Conservation (phyloP, 1,140 invertebrate species). For the Drosophila kikkawai region DNA sequence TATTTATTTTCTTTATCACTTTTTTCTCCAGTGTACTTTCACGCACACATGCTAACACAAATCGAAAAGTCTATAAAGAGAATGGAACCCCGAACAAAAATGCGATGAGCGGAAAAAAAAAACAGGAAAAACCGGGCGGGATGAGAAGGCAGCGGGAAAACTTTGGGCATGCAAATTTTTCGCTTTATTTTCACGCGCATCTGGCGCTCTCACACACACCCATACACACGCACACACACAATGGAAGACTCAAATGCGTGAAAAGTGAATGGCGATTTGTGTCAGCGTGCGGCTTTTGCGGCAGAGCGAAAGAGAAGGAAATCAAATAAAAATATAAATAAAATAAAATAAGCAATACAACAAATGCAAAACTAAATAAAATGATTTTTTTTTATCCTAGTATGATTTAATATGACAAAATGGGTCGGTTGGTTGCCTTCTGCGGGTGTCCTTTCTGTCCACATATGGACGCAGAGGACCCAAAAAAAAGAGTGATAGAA, state of each 20-base stretch:
- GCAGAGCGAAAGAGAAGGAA: slow-evolving; percentile 20
- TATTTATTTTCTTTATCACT: neutral
- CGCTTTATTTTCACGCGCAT: slow-evolving; percentile 77
- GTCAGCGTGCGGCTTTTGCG: slow-evolving; percentile 50
- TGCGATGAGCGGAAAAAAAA: slow-evolving; percentile 18
- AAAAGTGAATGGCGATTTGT: slow-evolving; percentile 78
- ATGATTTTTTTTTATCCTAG: neutral
- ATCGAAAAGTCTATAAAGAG: slow-evolving; percentile 75
- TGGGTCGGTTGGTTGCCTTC: slow-evolving; percentile 33
- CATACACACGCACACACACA: slow-evolving; percentile 9
- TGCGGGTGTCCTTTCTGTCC: slow-evolving; percentile 30
- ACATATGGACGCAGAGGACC: slow-evolving; percentile 25
- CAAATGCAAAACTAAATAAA: slow-evolving; percentile 1
- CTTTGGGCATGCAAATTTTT: slow-evolving; percentile 61
- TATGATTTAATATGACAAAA: slow-evolving; percentile 72
- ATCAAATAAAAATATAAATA: slow-evolving; percentile 19
- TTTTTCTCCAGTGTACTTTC: neutral
- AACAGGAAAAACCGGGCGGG: neutral
- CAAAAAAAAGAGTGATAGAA: neutral
- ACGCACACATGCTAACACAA: slow-evolving; percentile 40
- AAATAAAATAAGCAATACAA: neutral
- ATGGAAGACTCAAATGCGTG: slow-evolving; percentile 43
- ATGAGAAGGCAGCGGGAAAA: slow-evolving; percentile 3
- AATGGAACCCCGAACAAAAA: slow-evolving; percentile 33
- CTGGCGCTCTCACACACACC: slow-evolving; percentile 57